A percentile compares a stretch with the other conserved stretches of the same genome.
These are phyloP conservation scores for Gasterosteus nipponicus DNA, from an alignment of 2,113 vertebrate species.

Conservation along the genomic window DNA sequence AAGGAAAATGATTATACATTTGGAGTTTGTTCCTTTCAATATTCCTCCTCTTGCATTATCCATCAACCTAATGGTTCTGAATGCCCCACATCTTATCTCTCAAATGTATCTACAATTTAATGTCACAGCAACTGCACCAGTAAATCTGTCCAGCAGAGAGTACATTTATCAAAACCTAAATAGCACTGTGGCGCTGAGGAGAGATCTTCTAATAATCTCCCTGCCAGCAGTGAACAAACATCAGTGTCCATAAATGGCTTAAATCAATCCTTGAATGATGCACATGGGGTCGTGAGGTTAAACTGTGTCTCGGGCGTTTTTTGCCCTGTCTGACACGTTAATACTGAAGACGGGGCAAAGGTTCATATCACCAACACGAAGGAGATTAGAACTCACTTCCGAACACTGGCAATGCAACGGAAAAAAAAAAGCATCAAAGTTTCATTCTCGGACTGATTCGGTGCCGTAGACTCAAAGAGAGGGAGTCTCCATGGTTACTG, in stretches of 20 bases:
- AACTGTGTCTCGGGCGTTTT: background rate
- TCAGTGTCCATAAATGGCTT: background rate
- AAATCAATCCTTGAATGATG: conserved; percentile 8
- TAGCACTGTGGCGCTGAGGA: background rate
- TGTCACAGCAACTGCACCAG: background rate
- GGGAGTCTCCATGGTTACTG: conserved; percentile 61
- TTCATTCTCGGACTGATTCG: conserved; percentile 25
- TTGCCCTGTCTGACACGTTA: background rate
- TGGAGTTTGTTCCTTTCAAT: background rate
- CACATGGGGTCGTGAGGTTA: background rate
- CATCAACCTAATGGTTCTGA: background rate
- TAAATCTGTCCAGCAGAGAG: background rate
- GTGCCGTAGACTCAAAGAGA: conserved; percentile 18
- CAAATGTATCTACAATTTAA: background rate
- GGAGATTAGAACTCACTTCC: background rate
- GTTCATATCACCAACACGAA: background rate
- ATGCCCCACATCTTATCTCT: background rate
- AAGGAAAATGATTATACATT: background rate
- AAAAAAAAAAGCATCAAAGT: conserved; percentile 28
- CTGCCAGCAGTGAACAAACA: background rate
- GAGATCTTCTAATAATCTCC: conserved; percentile 23
- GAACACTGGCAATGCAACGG: conserved; percentile 16
- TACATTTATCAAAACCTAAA: background rate
- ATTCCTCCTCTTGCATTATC: background rate
- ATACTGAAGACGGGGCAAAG: background rate